A percentile compares a stretch with the other conserved stretches of the same genome.
These are phyloP conservation scores for Scelioninae gen. 1 DNA, from an alignment of 2,888 invertebrate species.

Conservation along the genomic window DNA sequence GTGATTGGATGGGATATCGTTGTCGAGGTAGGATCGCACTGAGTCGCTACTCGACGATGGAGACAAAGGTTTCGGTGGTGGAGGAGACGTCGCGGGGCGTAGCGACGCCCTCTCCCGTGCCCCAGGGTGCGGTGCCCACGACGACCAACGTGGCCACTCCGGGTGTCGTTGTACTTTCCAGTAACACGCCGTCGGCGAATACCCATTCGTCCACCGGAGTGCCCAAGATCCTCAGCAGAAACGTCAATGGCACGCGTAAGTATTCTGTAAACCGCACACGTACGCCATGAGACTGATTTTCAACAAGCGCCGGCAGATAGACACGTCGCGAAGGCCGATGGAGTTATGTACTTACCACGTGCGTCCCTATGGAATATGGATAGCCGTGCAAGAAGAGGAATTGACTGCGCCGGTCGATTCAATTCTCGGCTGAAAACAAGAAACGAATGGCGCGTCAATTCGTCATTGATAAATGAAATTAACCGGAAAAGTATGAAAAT, in stretches of 20 bases:
- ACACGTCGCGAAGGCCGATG: slow-evolving; percentile 1
- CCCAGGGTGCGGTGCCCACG: slow-evolving; percentile 68
- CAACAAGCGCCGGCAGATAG: slow-evolving; percentile 26
- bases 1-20: slow-evolving; percentile 74
- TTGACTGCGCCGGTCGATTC: too few species aligned
- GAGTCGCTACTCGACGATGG: slow-evolving; percentile 63
- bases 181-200: slow-evolving; percentile 50
- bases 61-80: slow-evolving; percentile 58
- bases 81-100: slow-evolving; percentile 77
- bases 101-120: slow-evolving; percentile 79
- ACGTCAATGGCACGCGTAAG: slow-evolving; percentile 83
- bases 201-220: slow-evolving; percentile 67
- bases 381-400: too few species aligned
- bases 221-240: slow-evolving; percentile 82
- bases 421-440: too few species aligned
- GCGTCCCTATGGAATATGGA: too few species aligned
- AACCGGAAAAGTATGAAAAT: too few species aligned
- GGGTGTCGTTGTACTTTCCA: slow-evolving; percentile 65
- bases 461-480: too few species aligned
- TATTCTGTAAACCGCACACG: slow-evolving; percentile 60
- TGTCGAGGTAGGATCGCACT: slow-evolving; percentile 38
- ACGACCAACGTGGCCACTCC: slow-evolving; percentile 66
- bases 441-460: too few species aligned
- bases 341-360: slow-evolving; percentile 41
- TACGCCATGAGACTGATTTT: slow-evolving; percentile 24